These are phyloP conservation scores for Drosophila longiperda DNA, from an alignment of 2,888 invertebrate species.

Conservation along the genomic window DNA sequence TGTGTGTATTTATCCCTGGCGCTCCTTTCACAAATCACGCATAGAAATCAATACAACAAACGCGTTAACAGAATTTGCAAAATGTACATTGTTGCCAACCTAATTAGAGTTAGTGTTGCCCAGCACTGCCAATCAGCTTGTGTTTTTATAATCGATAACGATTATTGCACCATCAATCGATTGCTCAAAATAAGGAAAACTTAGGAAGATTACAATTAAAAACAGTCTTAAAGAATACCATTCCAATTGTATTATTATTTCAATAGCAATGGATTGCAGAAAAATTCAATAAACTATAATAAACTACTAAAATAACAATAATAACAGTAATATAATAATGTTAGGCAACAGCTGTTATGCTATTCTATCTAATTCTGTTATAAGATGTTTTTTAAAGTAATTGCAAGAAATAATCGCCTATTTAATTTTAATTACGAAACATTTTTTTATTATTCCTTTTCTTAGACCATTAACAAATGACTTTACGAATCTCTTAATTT, in stretches of 20 bases:
- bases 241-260: not conserved
- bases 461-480: not conserved
- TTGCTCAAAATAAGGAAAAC: not conserved
- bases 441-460: not conserved
- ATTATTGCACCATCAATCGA: not conserved
- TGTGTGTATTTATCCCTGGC: not conserved
- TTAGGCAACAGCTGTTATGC: constrained; percentile 2
- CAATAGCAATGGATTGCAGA: not conserved
- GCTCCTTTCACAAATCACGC: constrained; percentile 15
- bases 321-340: not conserved
- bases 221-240: not conserved
- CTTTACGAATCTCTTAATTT: not conserved
- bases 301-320: not conserved
- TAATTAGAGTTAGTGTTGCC: constrained; percentile 20
- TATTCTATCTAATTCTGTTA: not conserved
- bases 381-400: not conserved
- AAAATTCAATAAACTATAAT: not conserved
- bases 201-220: not conserved
- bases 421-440: not conserved
- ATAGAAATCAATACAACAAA: constrained; percentile 55
- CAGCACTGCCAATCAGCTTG: constrained; percentile 27
- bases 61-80: constrained; percentile 38
- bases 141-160: constrained; percentile 2
- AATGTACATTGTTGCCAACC: constrained; percentile 53
- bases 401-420: not conserved